These are phyloP conservation scores for Pseudoips prasinana DNA, from an alignment of 2,888 invertebrate species.

Conservation along the genomic window DNA sequence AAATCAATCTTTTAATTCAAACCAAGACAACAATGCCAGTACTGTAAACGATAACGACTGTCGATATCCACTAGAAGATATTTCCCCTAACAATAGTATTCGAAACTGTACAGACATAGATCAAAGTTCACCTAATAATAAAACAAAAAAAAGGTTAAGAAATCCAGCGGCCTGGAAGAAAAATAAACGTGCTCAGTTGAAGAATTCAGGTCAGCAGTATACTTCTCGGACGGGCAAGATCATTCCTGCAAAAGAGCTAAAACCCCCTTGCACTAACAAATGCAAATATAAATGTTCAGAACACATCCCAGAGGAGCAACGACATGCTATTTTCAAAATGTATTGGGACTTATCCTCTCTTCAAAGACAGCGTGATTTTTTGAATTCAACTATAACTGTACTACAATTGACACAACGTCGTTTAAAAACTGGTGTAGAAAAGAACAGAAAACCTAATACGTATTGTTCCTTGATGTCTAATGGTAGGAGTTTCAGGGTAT, in stretches of 20 bases:
- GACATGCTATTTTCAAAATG: slow-evolving; percentile 11
- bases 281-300: slow-evolving; percentile 12
- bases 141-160: no score
- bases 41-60: no score
- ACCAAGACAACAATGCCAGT: no score
- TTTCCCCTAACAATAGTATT: no score
- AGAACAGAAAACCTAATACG: slow-evolving; percentile 9
- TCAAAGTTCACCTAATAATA: no score
- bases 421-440: slow-evolving; percentile 8
- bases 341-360: slow-evolving; percentile 11
- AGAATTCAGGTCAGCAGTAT: slow-evolving; percentile 11
- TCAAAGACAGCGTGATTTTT: slow-evolving; percentile 14
- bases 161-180: slow-evolving; percentile 11
- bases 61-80: no score
- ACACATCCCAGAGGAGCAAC: slow-evolving; percentile 7
- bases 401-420: slow-evolving; percentile 10
- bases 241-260: slow-evolving; percentile 9
- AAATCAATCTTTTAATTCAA: no score
- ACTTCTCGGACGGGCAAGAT: slow-evolving; percentile 10
- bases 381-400: slow-evolving; percentile 7
- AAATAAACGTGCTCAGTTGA: slow-evolving; percentile 11
- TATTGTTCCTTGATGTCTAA: slow-evolving; percentile 7
- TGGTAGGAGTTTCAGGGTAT: slow-evolving; percentile 8
- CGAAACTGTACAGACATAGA: no score
- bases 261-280: slow-evolving; percentile 10